Evolutionary conservation across 2,888 invertebrate species (phyloP).

Genomic region (Deilephila porcellus): DNA sequence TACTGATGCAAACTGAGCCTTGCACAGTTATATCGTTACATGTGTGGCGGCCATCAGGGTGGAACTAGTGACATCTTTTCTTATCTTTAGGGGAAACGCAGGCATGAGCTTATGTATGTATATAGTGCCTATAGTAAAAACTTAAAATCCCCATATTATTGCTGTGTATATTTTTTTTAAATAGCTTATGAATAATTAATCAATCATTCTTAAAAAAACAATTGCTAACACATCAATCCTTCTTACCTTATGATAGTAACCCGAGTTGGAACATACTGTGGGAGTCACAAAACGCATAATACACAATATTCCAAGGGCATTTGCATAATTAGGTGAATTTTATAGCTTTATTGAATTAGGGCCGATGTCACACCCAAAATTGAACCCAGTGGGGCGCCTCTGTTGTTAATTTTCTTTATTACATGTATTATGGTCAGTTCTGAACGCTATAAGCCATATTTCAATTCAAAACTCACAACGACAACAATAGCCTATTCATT

Average conservation of each 20-base stretch:
- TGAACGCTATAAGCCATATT: conserved; percentile 78
- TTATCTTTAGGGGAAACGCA: too few species aligned
- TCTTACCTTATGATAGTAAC: conserved; percentile 55
- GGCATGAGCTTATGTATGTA: too few species aligned
- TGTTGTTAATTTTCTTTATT: conserved; percentile 85
- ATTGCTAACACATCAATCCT: conserved; percentile 56
- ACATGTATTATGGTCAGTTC: conserved; percentile 81
- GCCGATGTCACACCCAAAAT: conserved; percentile 83
- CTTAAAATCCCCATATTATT: neutral
- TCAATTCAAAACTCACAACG: conserved; percentile 77
- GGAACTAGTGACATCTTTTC: too few species aligned
- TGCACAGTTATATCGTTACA: too few species aligned
- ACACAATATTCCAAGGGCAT: conserved; percentile 78
- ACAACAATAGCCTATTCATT: conserved; percentile 79
- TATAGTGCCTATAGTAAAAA: too few species aligned
- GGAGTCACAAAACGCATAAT: conserved; percentile 73
- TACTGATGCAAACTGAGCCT: too few species aligned
- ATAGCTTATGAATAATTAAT: neutral
- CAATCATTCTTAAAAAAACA: conserved; percentile 62
- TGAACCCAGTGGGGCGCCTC: conserved; percentile 82
- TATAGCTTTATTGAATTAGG: conserved; percentile 85
- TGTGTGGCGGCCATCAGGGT: too few species aligned
- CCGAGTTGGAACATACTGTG: conserved; percentile 70
- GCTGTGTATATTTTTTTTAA: neutral
- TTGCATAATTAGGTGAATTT: conserved; percentile 86